Evolutionary conservation across 2,797 vertebrate genomes (phyloP), one percentile per base, ranked within the genome.

Genomic region (Aldrovandia affinis): DNA sequence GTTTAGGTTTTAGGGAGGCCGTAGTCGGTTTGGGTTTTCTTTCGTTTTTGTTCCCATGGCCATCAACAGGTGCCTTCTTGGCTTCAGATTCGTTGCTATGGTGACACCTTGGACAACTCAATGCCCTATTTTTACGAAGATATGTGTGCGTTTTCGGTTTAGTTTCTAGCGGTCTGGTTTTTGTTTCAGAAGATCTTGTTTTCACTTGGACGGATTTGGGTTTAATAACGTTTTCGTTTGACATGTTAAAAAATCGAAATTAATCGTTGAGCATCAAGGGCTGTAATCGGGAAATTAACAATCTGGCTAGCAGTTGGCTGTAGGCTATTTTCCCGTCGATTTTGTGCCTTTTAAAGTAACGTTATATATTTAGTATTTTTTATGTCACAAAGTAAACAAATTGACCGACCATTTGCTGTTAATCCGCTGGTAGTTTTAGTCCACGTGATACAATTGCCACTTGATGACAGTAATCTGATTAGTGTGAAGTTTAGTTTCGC

Each of bases 41-140:
- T 0, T 88, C 86, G 6, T 85, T 52, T 77, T 73, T 83, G 8
- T 44, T 28, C 10, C 59, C 81, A 65, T 61, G 10, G 18, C 77
- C 42, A 1, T 70, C 4, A 10, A 50, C 78, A 75, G 78, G 85
- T 44, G 44, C 75, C 0, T 70, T 78, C 20, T 57, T 3, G 55
- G 85, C 22, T 28, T 84, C 83, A 25, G 50, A 14, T 54, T 75
- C 50, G 65, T 83, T 88, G 81, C 50, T 61, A 81, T 36, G 88
- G 65, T 80, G 86, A 54, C 81, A 33, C 73, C 87, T 78, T 3
- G 90, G 68, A 82, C 90, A 93, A 86, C 91, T 93, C 1, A 88
- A 85, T 59, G 91, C 88, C 82, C 92, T 89, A 80, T 78, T 85
- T 78, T 87, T 85, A 36, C 90, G 88, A 81, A 79, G 84, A 50